phyloP scores from a whole-genome alignment of 2,888 invertebrate species.

The Zele albiditarsus region DNA sequence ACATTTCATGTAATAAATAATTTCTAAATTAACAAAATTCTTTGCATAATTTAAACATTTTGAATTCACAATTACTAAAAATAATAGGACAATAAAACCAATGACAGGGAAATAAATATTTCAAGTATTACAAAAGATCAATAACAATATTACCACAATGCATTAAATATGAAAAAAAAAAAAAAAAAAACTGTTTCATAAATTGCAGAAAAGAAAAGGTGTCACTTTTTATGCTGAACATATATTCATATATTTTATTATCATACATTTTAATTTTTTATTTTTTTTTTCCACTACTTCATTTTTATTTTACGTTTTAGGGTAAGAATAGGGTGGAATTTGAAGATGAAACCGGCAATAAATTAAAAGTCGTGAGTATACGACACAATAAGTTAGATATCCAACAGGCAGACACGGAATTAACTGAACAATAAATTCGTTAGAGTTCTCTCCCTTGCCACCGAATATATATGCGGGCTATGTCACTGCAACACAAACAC shows the following conservation, averaged over 20 bases:
- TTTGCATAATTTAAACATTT: too few relatives aligned
- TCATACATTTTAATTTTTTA: not conserved
- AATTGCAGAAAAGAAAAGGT: too few relatives aligned
- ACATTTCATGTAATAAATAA: too few relatives aligned
- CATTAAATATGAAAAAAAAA: too few relatives aligned
- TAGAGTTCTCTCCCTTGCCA: conserved; percentile 29
- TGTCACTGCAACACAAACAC: not conserved
- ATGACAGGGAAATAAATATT: too few relatives aligned
- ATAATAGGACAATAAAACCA: too few relatives aligned
- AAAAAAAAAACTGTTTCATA: too few relatives aligned
- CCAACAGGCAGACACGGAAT: conserved; percentile 29
- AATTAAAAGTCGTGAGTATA: conserved; percentile 38
- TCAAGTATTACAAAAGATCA: too few relatives aligned
- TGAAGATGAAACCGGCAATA: conserved; percentile 32
- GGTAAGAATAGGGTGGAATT: conserved; percentile 13
- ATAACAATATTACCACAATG: too few relatives aligned
- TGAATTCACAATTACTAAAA: too few relatives aligned
- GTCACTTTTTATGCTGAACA: not conserved
- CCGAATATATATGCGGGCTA: conserved; percentile 37
- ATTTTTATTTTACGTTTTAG: not conserved
- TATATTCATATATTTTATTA: not conserved
- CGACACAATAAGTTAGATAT: conserved; percentile 37
- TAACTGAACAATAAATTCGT: conserved; percentile 46
- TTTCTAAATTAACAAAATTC: too few relatives aligned
- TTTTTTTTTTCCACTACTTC: conserved; percentile 1